Percentiles rank a stretch among this genome's conserved stretches.
Conservation (phyloP, 2,888 invertebrate genomes). For the Cantharis lateralis region DNA sequence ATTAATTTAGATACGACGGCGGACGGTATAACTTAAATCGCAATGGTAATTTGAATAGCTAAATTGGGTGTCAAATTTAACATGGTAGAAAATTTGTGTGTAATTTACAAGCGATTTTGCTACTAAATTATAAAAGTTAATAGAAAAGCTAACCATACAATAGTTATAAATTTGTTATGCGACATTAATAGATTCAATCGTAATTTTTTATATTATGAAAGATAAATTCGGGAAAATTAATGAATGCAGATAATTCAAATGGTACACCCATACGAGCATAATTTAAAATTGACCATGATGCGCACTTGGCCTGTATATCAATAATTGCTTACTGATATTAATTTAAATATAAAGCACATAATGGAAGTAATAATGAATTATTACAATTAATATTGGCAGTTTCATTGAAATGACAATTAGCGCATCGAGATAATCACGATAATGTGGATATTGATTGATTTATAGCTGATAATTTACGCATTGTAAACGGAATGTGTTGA, state of each 20-base stretch:
- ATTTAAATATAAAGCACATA: not conserved
- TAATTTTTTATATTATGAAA: not conserved
- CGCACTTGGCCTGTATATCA: not conserved
- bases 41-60: not conserved
- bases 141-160: not conserved
- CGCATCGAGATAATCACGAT: constrained; percentile 23
- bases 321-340: not conserved
- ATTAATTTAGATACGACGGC: not conserved
- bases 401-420: constrained; percentile 26
- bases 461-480: constrained; percentile 38
- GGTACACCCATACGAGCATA: not conserved
- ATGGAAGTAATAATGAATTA: constrained; percentile 3
- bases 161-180: not conserved
- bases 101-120: not conserved
- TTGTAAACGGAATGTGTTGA: constrained; percentile 34
- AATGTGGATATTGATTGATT: constrained; percentile 36
- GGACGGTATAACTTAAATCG: not conserved
- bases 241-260: not conserved
- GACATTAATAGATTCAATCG: not conserved
- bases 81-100: not conserved
- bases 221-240: not conserved
- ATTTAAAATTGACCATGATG: not conserved
- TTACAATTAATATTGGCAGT: constrained; percentile 3
- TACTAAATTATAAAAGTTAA: constrained; percentile 2
- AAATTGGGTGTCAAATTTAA: not conserved